Conservation (phyloP, 2,888 invertebrate species). For the Sepioteuthis lessoniana region DNA sequence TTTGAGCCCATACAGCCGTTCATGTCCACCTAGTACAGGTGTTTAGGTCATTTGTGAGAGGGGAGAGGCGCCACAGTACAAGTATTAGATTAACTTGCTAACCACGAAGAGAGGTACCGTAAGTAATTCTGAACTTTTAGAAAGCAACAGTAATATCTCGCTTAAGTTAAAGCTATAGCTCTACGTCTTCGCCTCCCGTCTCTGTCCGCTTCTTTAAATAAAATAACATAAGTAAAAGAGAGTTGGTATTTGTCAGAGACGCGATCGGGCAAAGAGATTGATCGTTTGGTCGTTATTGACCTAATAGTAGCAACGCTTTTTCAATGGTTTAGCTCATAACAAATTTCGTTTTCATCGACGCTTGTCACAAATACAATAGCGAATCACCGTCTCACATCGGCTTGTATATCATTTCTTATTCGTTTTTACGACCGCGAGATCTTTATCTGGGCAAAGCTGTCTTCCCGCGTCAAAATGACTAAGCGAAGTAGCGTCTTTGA, state of each 20-base stretch:
- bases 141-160: no score
- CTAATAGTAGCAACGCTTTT: background rate
- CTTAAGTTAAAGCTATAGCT: no score
- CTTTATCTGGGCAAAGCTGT: background rate
- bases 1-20: no score
- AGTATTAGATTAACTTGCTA: no score
- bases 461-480: conserved; percentile 33
- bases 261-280: background rate
- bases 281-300: background rate
- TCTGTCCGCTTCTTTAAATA: background rate
- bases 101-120: no score
- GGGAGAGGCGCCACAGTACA: no score
- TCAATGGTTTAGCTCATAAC: background rate
- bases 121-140: no score
- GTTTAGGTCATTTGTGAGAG: no score
- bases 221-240: background rate
- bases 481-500: background rate
- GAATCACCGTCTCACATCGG: background rate
- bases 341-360: background rate
- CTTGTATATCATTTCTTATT: background rate
- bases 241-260: background rate
- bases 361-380: background rate
- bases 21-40: no score
- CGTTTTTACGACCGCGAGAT: background rate
- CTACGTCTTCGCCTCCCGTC: background rate